Percentiles rank a stretch among this genome's conserved stretches.
phyloP scores from a whole-genome alignment of 92 coral and sea anemone genomes.

The Metridium senile region DNA sequence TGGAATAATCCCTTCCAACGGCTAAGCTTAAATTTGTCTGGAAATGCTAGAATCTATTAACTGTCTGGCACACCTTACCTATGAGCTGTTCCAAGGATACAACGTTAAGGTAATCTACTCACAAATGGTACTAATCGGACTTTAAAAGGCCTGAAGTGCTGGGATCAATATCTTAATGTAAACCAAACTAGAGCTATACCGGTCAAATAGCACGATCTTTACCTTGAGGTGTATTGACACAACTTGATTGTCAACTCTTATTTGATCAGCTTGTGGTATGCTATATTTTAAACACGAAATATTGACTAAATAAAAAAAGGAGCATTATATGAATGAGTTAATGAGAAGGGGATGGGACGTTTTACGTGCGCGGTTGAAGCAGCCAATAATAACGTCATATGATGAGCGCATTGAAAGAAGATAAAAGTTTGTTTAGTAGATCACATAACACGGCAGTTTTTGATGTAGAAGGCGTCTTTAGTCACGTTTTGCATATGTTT shows the following conservation, averaged over 20 bases:
- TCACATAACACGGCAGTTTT: neutral
- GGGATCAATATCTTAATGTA: neutral
- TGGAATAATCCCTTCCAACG: too few species aligned
- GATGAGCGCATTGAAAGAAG: neutral
- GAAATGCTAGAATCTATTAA: too few species aligned
- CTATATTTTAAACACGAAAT: neutral
- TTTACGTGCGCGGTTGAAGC: neutral
- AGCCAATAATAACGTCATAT: neutral
- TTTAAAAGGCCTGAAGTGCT: neutral
- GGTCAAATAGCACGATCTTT: neutral
- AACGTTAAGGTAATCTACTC: too few species aligned
- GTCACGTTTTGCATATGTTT: neutral
- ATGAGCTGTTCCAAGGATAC: too few species aligned
- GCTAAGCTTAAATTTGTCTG: too few species aligned
- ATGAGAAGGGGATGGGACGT: too few species aligned
- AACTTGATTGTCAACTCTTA: neutral
- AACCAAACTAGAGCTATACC: neutral
- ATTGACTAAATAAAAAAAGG: neutral
- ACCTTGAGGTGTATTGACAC: neutral
- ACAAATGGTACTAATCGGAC: too few species aligned
- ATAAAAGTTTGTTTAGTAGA: neutral
- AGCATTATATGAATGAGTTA: too few species aligned
- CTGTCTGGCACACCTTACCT: too few species aligned
- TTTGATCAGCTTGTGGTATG: neutral
- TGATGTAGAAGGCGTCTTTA: neutral